Base-by-base conservation (phyloP, 1,140 invertebrate genomes). In the Zaprionus gabonicus region DNA sequence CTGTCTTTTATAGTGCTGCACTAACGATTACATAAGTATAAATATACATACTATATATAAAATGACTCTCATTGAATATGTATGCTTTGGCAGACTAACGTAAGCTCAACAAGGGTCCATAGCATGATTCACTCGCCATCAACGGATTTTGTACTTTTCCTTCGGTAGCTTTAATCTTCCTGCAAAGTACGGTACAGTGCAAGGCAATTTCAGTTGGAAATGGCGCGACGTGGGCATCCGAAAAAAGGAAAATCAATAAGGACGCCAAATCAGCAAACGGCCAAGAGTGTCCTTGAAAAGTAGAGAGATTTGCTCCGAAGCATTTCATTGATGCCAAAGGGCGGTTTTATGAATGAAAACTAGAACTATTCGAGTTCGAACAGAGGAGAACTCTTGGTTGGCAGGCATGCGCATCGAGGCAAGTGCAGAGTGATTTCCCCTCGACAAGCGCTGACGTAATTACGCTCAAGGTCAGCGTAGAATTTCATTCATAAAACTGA, bases 401-500 rank as follows among this genome's bases (percentile, higher is more conserved):
- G 27, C 1, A 12, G 13, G 31, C 49, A 65, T 76, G 68, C 69
- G 73, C 62, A 64, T 17, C 51, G 5, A 25, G 38, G n/a, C 20
- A 46, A 7, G 20, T 31, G 9, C 31, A 31, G n/a, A 36, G 44
- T 6, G 49, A 53, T 68, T 82, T 72, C 71, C 75, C 81, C 80
- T 25, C 60, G 34, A 36, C 31, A 57, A 72, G 64, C 74, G 78
- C 84, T 87, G 84, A 87, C 84, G 84, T 82, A 87, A 87, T 75
- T 86, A 78, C 78, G 82, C 73, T 81, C 84, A 87, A 87, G 84
- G 84, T 87, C 84, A 88, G 84, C 84, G 84, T 87, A 87, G 71
- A 87, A 87, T 87, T 87, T 87, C 84, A 87, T 87, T 87, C 84
- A 87, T 87, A 87, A 87, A 86, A 87, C 23, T 73, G 65, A 75